Evolutionary conservation across 1,140 invertebrate species (phyloP), one percentile per base, ranked within the genome.

Genomic region (Gonatopus flavifemur): DNA sequence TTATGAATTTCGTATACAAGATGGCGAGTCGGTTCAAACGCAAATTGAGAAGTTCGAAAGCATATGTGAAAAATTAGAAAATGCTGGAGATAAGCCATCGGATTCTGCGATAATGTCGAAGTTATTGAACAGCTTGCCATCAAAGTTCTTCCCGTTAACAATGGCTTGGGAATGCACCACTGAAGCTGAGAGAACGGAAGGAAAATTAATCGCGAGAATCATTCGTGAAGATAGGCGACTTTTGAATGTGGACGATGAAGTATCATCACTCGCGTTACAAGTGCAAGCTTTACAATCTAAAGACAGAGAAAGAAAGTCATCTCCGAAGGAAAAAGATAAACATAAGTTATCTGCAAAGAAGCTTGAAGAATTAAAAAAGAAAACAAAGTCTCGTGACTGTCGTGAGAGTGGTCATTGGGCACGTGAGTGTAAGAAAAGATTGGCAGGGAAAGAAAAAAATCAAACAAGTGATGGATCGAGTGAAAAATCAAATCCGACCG

Each of bases 101-200:
- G 37, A 48, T 1, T 13, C 13, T 10, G 36, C 36, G 2, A 19
- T 32, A 12, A 15, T 43, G 24, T 39, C 45, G 9, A 53, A 49
- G n/a, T 21, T 53, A 13, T 19, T 53, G 3, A 42, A 9, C 10
- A 37, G 45, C 13, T 31, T 53, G 32, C 39, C 45, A 12, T 1
- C 37, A 9, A 48, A 30, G 20, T 54, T 48, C 20, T 47, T 37
- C 1, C 16, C 44, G 3, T 48, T 54, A 3, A 21, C 8, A 12
- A 39, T 42, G 25, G 52, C 46, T 3, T 49, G 46, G 52, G 28
- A 54, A 25, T 49, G 52, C 6, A 49, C 47, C 3, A 13, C 37
- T 1, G 38, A 25, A 20, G 22, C 28, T 28, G 42, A 49, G 18
- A 21, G 18, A 15, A 49, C 12, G 6, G 40, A 49, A 12, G 22